phyloP scores from a whole-genome alignment of 1,140 invertebrate species.

The Harlomillsia oculata region DNA sequence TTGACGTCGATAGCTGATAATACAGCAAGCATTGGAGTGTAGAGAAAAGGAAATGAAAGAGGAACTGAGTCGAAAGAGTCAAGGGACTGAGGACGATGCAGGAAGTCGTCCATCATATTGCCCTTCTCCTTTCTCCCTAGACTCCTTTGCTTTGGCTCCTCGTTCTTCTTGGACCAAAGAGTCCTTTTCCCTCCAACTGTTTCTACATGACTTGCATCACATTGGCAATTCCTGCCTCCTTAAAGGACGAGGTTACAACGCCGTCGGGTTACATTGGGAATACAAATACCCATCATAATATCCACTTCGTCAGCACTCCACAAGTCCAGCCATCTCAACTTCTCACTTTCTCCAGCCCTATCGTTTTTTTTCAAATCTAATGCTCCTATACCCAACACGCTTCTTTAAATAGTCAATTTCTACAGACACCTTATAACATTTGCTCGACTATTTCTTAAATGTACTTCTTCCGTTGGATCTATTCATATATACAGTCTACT shows the following conservation, averaged over 20 bases:
- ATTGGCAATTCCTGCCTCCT: slow-evolving; percentile 21
- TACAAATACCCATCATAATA: slow-evolving; percentile 9
- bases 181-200: slow-evolving; percentile 15
- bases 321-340: too few species aligned
- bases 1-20: slow-evolving; percentile 11
- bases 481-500: too few species aligned
- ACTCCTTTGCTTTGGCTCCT: too few species aligned
- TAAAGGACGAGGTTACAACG: too few species aligned
- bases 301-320: slow-evolving; percentile 1
- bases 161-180: too few species aligned
- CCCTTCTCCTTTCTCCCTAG: slow-evolving; percentile 5
- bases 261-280: not conserved
- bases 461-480: too few species aligned
- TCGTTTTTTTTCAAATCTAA: too few species aligned
- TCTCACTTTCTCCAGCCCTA: too few species aligned
- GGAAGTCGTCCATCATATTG: slow-evolving; percentile 30
- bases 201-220: slow-evolving; percentile 20
- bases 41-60: slow-evolving; percentile 27
- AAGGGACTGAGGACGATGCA: slow-evolving; percentile 4
- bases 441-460: too few species aligned
- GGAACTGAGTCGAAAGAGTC: slow-evolving; percentile 29
- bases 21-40: slow-evolving; percentile 12
- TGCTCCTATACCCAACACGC: too few species aligned
- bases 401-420: too few species aligned
- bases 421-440: too few species aligned